Base-by-base conservation (phyloP, 2,888 invertebrate species). In the Drosophila kuntzei region DNA sequence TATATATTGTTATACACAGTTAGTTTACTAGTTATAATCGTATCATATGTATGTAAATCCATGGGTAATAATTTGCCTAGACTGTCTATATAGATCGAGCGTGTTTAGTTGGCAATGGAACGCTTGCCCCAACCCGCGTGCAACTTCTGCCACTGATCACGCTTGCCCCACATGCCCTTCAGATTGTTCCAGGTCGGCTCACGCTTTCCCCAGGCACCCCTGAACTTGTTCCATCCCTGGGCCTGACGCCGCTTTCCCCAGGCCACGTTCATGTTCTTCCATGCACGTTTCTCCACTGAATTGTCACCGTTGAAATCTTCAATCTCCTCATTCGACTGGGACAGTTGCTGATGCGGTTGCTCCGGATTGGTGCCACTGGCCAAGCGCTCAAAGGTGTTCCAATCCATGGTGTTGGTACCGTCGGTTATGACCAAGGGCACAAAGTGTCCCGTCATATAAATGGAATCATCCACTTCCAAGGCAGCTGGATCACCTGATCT, bases 181-280 rank as follows among this genome's bases (percentile, higher is more conserved):
- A 96, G 93, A 91, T 96, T 96, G 90, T 95, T 95, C 96, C 96
- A 96, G 90, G 95, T 95, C 11, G 95, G 95, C 89, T 96, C 95
- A 67, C 96, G 94, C 92, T 96, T 96, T 89, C 95, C 96, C 95
- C 95, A 95, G 90, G 95, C 94, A 89, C 95, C 94, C 90, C 93
- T 91, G 82, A 94, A 94, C 89, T 94, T 94, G 67, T 93, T 93
- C 94, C 94, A 94, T 72, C 93, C 87, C 44, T 89, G 89, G 3
- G 84, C 89, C 64, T 93, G 94, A 5, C 95, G 94, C 62, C 95
- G 93, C 92, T 96, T 96, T 83, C 96, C 96, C 96, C 96, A 96
- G 16, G 95, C 94, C n/a, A 94, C 95, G 89, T 94, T 94, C 90
- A 95, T 93, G 44, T 94, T 94, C 55, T 94, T 94, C 96, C 96